Evolutionary conservation across 2,797 vertebrate genomes (phyloP), one percentile per base, ranked within the genome.

Genomic region (Molothrus aeneus): DNA sequence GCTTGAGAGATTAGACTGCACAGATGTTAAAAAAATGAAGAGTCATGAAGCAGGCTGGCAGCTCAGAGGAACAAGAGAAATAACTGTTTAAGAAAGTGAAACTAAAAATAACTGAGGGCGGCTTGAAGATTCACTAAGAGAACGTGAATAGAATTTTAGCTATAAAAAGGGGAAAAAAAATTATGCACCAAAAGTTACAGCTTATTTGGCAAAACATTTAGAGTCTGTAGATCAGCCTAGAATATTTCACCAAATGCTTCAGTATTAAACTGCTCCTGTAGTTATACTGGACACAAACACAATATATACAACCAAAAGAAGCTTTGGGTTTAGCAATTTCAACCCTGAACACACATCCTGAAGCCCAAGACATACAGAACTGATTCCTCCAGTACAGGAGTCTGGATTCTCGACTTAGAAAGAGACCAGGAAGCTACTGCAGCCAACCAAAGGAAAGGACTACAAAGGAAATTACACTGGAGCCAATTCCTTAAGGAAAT

Each of bases 21-120:
- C 47, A 96, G 83, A 96, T 95, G 82, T 95, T 96, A 97, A 80
- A 97, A 97, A 96, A 97, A 86, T 93, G 92, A 97, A 97, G 90
- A 97, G 91, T 95, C 93, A 96, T 95, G 80, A 97, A 96, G 84
- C 73, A 97, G 89, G 69, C 87, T 97, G 91, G 96, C 60, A 97
- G 73, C 93, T 97, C 91, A 78, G 84, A 93, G 54, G 89, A 97
- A 96, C 75, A 92, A 87, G 81, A 97, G 72, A 96, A 97, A 95
- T 80, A 96, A 96, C 83, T 96, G 93, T 70, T 97, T 94, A 93
- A 96, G 78, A 96, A 96, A 98, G 95, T 75, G 78, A 97, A 97
- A 97, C 70, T 86, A 96, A 97, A 98, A 97, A 95, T 95, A 97
- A 96, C 85, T 40, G 26, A 95, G 94, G 77, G 86, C 60, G 93